A percentile compares a stretch with the other conserved stretches of the same genome.
Conservation (phyloP, 2,113 vertebrate genomes). For the Urocolius indicus region DNA sequence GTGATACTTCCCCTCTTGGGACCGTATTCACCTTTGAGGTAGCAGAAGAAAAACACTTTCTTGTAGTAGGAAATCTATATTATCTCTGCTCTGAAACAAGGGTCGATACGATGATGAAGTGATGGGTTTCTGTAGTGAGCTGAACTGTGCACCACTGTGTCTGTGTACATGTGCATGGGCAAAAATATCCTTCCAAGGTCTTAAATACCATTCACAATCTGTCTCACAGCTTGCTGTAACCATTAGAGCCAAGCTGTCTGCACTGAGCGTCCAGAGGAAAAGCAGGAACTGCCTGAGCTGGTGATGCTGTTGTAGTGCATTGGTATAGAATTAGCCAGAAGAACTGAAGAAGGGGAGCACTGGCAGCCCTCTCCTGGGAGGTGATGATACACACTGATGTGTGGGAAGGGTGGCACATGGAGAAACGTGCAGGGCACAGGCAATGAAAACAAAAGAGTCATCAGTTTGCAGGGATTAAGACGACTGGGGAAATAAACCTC, state of each 20-base stretch:
- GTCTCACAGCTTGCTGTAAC: no score
- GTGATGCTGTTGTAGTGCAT: accelerated
- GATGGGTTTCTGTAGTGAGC: background rate
- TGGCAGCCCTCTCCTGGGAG: background rate
- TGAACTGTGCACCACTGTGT: background rate
- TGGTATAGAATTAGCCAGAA: accelerated
- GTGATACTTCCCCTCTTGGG: background rate
- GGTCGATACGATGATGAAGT: accelerated
- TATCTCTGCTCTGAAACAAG: background rate
- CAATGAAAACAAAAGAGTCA: background rate
- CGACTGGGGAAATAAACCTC: background rate
- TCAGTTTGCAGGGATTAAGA: background rate
- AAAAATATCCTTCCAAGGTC: background rate
- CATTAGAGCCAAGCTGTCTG: background rate
- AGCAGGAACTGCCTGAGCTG: accelerated
- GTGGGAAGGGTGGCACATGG: accelerated
- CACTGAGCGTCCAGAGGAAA: accelerated
- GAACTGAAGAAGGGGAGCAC: background rate
- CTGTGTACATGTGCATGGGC: accelerated
- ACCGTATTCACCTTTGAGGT: background rate
- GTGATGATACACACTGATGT: accelerated
- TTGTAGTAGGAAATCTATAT: background rate
- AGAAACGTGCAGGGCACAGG: accelerated
- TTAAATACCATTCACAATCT: background rate
- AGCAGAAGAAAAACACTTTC: background rate